Base-by-base conservation (phyloP, 2,113 vertebrate genomes). In the Pteruthius melanotis region DNA sequence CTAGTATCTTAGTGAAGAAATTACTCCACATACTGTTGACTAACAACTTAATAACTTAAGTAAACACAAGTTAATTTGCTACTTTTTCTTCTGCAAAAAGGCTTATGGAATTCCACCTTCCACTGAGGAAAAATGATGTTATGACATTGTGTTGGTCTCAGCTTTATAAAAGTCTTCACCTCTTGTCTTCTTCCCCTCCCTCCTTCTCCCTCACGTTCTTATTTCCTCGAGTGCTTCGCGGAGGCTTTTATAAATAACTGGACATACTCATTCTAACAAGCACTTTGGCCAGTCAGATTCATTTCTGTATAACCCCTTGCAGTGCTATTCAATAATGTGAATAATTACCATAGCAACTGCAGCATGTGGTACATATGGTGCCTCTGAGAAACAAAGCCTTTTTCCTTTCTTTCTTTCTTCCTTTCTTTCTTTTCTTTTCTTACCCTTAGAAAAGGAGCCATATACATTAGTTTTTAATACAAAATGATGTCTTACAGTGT, bases 311-410 rank as follows among this genome's bases (percentile, higher is more conserved):
- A 97, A 97, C 98, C 98, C 97, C 97, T 98, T 59, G 96, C 70
- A 81, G 98, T 95, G 96, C 97, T 97, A 97, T 97, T 98, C 98
- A 98, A 93, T 97, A 94, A 98, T 97, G 87, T 9, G 96, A 96
- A 97, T 98, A 98, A 98, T 98, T 98, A 97, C 98, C 98, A 98
- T 98, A 97, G 98, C 98, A 98, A 98, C 98, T 94, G 63, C 97
- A 97, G 97, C 97, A 96, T 97, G 98, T 89, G 93, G 94, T 93
- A 95, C 96, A 96, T 95, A 89, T 71, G 87, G 77, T 94, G 84
- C 85, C 91, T 96, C 93, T 87, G 94, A 90, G 97, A 98, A 98
- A 98, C 97, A 98, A 98, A 98, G 97, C 95, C 59, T 94, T 96
- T 92, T 93, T 82, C 7, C 30, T 33, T 33, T 33, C 19, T 56